A percentile compares a stretch with the other conserved stretches of the same genome.
Conservation (phyloP, 1,140 invertebrate species). For the Aethina tumida region DNA sequence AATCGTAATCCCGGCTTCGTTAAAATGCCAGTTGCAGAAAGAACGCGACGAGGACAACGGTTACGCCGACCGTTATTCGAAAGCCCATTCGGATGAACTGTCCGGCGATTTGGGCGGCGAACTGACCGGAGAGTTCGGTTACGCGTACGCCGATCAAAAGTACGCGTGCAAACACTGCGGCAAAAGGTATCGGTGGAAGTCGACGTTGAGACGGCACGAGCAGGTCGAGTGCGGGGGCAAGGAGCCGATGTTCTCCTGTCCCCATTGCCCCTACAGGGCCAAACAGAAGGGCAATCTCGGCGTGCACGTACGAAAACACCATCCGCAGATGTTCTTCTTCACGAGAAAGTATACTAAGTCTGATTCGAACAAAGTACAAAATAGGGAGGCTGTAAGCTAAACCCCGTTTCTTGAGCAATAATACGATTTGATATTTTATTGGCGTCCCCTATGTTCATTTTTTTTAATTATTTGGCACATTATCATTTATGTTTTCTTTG, state of each 20-base stretch:
- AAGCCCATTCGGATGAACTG: too few relatives aligned
- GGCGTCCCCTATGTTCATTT: too few relatives aligned
- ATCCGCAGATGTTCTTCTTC: slow-evolving; percentile 30
- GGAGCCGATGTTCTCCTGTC: slow-evolving; percentile 69
- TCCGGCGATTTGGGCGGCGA: too few relatives aligned
- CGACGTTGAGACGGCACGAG: slow-evolving; percentile 68
- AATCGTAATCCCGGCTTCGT: slow-evolving; percentile 25
- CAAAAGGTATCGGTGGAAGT: slow-evolving; percentile 73
- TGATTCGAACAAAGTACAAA: neutral
- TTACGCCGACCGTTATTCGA: slow-evolving; percentile 10
- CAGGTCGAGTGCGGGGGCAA: slow-evolving; percentile 82
- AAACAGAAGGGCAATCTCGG: slow-evolving; percentile 70
- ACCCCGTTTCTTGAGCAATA: neutral
- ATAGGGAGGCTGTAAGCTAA: neutral
- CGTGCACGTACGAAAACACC: slow-evolving; percentile 71
- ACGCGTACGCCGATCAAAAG: too few relatives aligned
- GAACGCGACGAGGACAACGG: slow-evolving; percentile 12
- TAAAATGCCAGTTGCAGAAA: slow-evolving; percentile 20
- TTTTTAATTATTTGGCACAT: too few relatives aligned
- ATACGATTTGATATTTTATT: slow-evolving; percentile 1
- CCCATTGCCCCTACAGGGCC: slow-evolving; percentile 67
- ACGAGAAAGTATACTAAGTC: neutral
- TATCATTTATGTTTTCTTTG: too few relatives aligned
- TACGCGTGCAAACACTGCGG: slow-evolving; percentile 71
- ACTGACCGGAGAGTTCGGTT: too few relatives aligned